Conservation (phyloP, 2,888 invertebrate genomes). For the Nematopogon swammerdamellus region DNA sequence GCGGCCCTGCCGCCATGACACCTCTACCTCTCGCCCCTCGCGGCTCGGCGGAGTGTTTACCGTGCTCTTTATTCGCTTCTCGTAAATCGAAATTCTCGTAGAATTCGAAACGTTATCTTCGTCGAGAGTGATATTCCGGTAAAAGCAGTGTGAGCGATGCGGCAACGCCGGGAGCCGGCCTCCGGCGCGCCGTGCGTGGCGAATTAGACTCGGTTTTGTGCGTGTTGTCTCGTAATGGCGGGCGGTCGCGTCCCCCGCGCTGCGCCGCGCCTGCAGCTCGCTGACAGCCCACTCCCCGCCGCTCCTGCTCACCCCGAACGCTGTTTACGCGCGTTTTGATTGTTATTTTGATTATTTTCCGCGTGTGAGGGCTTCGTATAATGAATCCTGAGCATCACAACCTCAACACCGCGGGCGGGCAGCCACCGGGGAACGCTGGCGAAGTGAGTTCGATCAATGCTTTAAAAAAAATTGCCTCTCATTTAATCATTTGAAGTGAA, state of each 20-base stretch:
- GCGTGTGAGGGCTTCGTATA: constrained; percentile 4
- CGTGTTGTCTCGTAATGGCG: constrained; percentile 59
- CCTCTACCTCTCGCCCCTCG: background rate
- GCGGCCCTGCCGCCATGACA: background rate
- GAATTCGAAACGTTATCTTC: background rate
- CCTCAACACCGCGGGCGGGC: constrained; percentile 60
- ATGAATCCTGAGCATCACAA: constrained; percentile 53
- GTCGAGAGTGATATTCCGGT: background rate
- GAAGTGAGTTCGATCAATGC: constrained; percentile 31
- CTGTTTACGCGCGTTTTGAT: constrained; percentile 5
- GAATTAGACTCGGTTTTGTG: constrained; percentile 25
- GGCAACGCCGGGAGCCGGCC: background rate
- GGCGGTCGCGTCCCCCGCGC: constrained; percentile 66
- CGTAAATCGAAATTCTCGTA: background rate
- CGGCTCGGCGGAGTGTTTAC: background rate
- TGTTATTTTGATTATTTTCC: background rate
- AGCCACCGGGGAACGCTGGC: constrained; percentile 45
- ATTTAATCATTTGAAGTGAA: too few species aligned
- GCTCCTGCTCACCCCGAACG: constrained; percentile 3
- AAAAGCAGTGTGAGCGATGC: background rate
- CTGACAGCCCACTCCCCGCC: constrained; percentile 52
- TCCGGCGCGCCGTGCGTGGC: background rate
- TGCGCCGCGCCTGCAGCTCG: constrained; percentile 64
- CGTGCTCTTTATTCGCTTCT: background rate
- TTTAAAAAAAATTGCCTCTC: too few species aligned